Evolutionary conservation across 2,797 vertebrate genomes (phyloP), one percentile per base, ranked within the genome.

Genomic region (Molossus alvarezi): DNA sequence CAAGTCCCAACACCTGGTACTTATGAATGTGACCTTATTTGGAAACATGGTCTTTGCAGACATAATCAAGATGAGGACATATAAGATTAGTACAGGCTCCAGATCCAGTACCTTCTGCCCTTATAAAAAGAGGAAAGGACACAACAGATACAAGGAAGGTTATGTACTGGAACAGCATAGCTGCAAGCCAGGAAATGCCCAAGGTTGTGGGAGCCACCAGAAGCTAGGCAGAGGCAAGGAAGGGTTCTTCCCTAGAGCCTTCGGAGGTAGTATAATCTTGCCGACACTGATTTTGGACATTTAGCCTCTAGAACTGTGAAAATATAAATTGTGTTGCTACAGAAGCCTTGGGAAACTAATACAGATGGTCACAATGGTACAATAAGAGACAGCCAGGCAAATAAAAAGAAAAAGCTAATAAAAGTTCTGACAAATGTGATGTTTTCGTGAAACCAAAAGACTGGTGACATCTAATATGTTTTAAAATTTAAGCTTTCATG

Each of bases 361-460:
- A 93, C 0, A 90, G 25, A 67, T 23, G 3, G 27, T 92, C 65
- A 90, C 37, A 53, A 37, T 55, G 64, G 73, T 67, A 57, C 27
- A 79, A 69, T 6, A 86, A 73, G 37, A 94, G 23, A 85, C 6
- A 53, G 29, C 21, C 4, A 90, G 8, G 13, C 21, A 97, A 88
- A 67, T 64, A 51, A 88, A 67, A 83, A 58, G 41, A 88, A 67
- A 83, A 58, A 72, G 10, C 20, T 77, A 92, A 23, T 71, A 71
- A 79, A 89, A 85, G 86, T 89, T 64, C 17, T 6, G 27, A 81
- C 58, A 86, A 83, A 65, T 83, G 82, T 1, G 21, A 69, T 84
- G 17, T 65, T 57, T 91, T 58, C 77, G 27, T 81, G 45, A 95
- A 94, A 84, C 20, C 27, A 64, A 88, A 91, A 92, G 57, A 55